These are phyloP conservation scores for Parnassius mnemosyne DNA, from an alignment of 2,888 invertebrate genomes.

Conservation along the genomic window DNA sequence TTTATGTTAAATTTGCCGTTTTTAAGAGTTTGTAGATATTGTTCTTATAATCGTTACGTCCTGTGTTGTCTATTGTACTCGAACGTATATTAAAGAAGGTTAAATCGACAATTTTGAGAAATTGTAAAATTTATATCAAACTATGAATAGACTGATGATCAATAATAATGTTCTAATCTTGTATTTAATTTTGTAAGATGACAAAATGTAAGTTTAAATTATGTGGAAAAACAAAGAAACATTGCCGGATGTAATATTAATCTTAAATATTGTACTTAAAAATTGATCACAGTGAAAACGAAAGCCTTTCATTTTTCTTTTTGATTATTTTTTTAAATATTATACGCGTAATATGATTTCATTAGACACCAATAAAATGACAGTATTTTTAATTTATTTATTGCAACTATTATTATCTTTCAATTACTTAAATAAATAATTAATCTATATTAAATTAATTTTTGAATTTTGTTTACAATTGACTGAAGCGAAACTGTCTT, in stretches of 20 bases:
- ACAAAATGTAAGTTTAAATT: slow-evolving; percentile 77
- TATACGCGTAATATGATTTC: slow-evolving; percentile 43
- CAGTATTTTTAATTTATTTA: slow-evolving; percentile 76
- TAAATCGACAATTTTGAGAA: slow-evolving; percentile 65
- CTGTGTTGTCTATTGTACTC: slow-evolving; percentile 73
- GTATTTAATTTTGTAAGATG: slow-evolving; percentile 79
- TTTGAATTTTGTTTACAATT: slow-evolving; percentile 70
- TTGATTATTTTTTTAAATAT: slow-evolving; percentile 54
- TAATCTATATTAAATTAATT: slow-evolving; percentile 66
- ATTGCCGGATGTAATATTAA: slow-evolving; percentile 53
- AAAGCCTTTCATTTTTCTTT: slow-evolving; percentile 77
- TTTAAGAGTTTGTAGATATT: slow-evolving; percentile 64
- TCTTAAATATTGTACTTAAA: slow-evolving; percentile 73
- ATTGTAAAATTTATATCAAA: slow-evolving; percentile 77
- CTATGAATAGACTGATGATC: slow-evolving; percentile 80
- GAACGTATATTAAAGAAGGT: slow-evolving; percentile 62
- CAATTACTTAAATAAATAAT: slow-evolving; percentile 59
- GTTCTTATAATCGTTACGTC: slow-evolving; percentile 58
- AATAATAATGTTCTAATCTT: slow-evolving; percentile 76
- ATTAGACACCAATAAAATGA: slow-evolving; percentile 68
- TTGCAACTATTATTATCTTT: slow-evolving; percentile 50
- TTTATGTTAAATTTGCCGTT: slow-evolving; percentile 66
- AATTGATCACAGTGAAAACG: slow-evolving; percentile 57
- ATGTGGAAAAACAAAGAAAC: slow-evolving; percentile 55
- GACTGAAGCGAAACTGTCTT: slow-evolving; percentile 70